Conservation (phyloP, 2,888 invertebrate species). For the Melanotus villosus region DNA sequence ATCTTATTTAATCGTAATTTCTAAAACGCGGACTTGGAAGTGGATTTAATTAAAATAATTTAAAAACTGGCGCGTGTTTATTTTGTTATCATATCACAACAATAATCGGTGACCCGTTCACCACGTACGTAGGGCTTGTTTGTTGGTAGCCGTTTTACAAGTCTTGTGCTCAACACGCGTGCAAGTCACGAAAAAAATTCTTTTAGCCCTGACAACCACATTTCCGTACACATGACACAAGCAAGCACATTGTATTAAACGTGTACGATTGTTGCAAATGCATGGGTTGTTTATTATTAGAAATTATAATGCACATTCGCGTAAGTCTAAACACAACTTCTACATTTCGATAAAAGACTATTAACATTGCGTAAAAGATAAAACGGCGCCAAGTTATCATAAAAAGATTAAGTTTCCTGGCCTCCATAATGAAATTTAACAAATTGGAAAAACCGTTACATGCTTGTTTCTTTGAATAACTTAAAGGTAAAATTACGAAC, state of each 20-base stretch:
- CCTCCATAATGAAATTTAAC: conserved; percentile 17
- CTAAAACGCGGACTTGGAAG: neutral
- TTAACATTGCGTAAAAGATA: conserved; percentile 40
- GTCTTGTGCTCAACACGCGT: neutral
- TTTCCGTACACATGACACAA: conserved; percentile 14
- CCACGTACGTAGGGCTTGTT: neutral
- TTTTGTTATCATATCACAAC: neutral
- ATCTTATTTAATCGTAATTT: no score
- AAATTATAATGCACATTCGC: conserved; percentile 19
- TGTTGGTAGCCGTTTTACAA: neutral
- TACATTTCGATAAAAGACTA: conserved; percentile 33
- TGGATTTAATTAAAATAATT: neutral
- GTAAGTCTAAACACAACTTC: conserved; percentile 9
- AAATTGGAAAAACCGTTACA: conserved; percentile 27
- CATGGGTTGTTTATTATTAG: conserved; percentile 11
- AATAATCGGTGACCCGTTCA: conserved; percentile 13
- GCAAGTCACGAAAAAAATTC: neutral
- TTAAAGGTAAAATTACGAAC: neutral
- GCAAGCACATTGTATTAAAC: conserved; percentile 36
- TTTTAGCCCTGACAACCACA: conserved; percentile 21
- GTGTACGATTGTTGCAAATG: conserved; percentile 25
- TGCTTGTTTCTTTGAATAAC: neutral
- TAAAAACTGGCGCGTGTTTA: neutral
- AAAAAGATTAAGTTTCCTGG: conserved; percentile 33
- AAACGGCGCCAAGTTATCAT: conserved; percentile 38